Evolutionary conservation across 2,113 vertebrate genomes (phyloP).

Genomic region (Grus americana): DNA sequence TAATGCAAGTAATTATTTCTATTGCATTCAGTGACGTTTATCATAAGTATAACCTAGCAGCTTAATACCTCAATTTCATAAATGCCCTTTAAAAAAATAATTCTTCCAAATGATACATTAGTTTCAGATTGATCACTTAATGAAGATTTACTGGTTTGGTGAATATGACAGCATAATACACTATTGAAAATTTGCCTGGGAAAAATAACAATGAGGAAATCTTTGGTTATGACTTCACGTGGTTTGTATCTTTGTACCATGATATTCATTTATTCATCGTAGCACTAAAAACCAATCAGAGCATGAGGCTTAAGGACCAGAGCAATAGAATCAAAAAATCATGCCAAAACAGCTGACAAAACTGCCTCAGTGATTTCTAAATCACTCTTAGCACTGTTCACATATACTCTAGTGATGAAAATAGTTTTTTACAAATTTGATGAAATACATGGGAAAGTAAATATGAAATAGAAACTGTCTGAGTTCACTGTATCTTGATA

Average conservation of each 20-base stretch:
- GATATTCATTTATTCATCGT: background rate
- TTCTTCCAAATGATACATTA: background rate
- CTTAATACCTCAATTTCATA: background rate
- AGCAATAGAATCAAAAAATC: background rate
- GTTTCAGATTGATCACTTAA: background rate
- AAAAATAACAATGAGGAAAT: background rate
- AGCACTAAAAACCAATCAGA: background rate
- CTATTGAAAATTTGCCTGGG: background rate
- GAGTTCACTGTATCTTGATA: background rate
- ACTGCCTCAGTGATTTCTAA: background rate
- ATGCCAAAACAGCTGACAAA: background rate
- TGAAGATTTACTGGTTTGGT: background rate
- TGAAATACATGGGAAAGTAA: background rate
- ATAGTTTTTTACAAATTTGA: background rate
- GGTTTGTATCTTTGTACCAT: background rate
- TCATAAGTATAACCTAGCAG: background rate
- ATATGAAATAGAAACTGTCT: background rate
- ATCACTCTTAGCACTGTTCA: background rate
- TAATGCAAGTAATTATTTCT: background rate
- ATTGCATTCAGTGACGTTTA: background rate
- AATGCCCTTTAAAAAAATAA: background rate
- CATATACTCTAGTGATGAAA: background rate
- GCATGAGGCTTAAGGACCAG: background rate
- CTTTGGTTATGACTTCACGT: background rate
- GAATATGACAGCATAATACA: background rate